Evolutionary conservation across 2,888 invertebrate genomes (phyloP), one percentile per base, ranked within the genome.

Genomic region (Ormyrus labotus): DNA sequence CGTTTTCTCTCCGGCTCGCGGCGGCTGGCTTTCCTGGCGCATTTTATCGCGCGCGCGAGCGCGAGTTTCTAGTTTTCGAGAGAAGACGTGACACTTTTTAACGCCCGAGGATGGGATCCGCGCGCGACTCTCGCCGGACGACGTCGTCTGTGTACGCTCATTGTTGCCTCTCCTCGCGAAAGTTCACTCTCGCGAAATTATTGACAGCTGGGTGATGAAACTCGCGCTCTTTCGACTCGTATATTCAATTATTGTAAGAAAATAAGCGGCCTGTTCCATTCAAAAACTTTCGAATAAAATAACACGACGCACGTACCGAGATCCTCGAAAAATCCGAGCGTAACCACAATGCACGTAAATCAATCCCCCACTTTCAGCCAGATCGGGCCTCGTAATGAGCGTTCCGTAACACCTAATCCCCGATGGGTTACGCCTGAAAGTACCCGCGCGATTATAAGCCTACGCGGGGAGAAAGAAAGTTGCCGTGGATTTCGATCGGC

Each of bases 11-110:
- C 19, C 19, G 19, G 19, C 19, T 19, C 19, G 19, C 34, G 3
- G 34, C 34, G 34, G 34, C 34, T 34, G 34, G 51, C 77, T 76
- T 78, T 76, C 67, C 71, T 68, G 45, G 8, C 55, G 10, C 65
- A 13, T 60, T 50, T 45, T 48, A 10, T 19, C 58, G 11, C 45
- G 10, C 10, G 60, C 58, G 53, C 58, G 11, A 13, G 10, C 10
- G 60, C 58, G 53, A 72, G 76, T 76, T 72, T 77, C 81, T 77
- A 80, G 65, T 75, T 80, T 80, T 80, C 64, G 9, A 9, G n/a
- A 34, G 3, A 11, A 71, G 10, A 51, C 67, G 71, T 72, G 76
- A 76, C 76, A 80, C 76, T 70, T 76, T 76, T 80, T 76, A 47
- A 57, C 69, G 48, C 61, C 58, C 19, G 51, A 19, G 11, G 8